Evolutionary conservation across 2,113 vertebrate species (phyloP).

Genomic region (Agelaius phoeniceus): DNA sequence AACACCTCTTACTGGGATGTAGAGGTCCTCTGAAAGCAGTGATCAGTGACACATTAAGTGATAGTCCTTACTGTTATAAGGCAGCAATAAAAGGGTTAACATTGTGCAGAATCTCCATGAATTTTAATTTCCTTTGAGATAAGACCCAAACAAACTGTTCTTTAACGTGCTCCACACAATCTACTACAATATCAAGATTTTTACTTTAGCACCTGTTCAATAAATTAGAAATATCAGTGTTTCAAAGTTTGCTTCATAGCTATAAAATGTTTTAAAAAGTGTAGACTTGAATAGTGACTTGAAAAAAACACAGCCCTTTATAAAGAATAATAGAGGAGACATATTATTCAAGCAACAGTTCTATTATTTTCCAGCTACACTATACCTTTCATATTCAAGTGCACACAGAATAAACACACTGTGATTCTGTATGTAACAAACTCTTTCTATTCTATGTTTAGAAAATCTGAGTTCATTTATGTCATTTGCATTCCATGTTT

Average conservation of each 20-base stretch:
- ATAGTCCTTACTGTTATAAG: neutral
- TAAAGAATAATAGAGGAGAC: neutral
- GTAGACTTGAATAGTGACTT: neutral
- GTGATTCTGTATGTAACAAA: neutral
- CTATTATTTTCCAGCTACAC: neutral
- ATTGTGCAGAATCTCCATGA: neutral
- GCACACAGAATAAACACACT: neutral
- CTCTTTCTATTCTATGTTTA: neutral
- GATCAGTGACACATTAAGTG: neutral
- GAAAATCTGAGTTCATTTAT: neutral
- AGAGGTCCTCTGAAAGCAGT: neutral
- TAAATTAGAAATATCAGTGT: neutral
- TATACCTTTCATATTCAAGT: neutral
- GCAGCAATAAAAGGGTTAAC: neutral
- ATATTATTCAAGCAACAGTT: neutral
- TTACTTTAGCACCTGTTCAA: neutral
- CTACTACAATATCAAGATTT: neutral
- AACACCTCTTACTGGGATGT: neutral
- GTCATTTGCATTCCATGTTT: neutral
- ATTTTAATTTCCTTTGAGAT: neutral
- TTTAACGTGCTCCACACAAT: neutral
- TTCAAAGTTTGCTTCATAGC: neutral
- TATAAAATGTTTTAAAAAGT: neutral
- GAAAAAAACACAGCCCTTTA: neutral
- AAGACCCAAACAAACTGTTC: neutral